A percentile compares a stretch with the other conserved stretches of the same genome.
phyloP scores from a whole-genome alignment of 1,140 invertebrate species.

The Saccostrea cuccullata region DNA sequence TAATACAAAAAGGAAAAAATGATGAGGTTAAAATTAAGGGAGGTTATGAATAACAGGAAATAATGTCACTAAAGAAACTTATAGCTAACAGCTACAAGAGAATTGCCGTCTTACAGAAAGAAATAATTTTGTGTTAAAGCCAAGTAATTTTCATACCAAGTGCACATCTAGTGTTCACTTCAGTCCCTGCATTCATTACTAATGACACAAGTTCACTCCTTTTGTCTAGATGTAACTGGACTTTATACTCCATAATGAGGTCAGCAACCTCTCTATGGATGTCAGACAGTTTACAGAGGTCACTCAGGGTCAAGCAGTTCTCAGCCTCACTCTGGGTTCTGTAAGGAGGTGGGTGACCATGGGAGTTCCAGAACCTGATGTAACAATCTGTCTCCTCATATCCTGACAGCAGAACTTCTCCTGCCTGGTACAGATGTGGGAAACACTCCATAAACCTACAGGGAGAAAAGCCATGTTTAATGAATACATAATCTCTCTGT shows the following conservation, averaged over 20 bases:
- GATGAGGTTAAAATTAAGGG: too few species aligned
- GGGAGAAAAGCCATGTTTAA: not conserved
- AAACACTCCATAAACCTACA: conserved; percentile 8
- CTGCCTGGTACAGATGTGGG: conserved; percentile 17
- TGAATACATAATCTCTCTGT: not conserved
- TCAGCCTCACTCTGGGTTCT: conserved; percentile 54
- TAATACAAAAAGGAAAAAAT: too few species aligned
- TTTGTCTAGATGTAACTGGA: conserved; percentile 46
- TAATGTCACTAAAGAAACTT: too few species aligned
- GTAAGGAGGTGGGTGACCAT: conserved; percentile 69
- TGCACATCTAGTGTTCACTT: not conserved
- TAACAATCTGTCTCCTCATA: conserved; percentile 1
- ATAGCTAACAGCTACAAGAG: too few species aligned
- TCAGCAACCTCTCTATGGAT: conserved; percentile 32
- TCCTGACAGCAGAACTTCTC: conserved; percentile 1
- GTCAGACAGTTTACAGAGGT: conserved; percentile 42
- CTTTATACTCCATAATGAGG: conserved; percentile 46
- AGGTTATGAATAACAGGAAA: too few species aligned
- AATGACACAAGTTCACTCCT: not conserved
- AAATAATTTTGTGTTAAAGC: not conserved
- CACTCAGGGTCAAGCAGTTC: conserved; percentile 25
- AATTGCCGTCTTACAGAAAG: not conserved
- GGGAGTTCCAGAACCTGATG: conserved; percentile 61
- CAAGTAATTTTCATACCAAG: not conserved
- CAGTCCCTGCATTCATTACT: not conserved